These are phyloP conservation scores for Chaetogeoica ovagalla DNA, from an alignment of 2,888 invertebrate species.

Conservation along the genomic window DNA sequence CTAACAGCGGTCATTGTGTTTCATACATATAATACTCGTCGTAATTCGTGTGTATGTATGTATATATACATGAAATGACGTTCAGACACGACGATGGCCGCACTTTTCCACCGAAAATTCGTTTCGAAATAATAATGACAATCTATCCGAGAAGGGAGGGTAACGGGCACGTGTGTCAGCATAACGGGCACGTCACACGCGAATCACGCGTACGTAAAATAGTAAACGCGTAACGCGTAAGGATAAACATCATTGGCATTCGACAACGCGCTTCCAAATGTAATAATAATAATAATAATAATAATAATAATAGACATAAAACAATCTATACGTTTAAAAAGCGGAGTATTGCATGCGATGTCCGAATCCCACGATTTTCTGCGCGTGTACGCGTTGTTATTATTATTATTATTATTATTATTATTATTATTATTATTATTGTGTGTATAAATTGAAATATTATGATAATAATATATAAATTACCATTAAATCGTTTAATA, in stretches of 20 bases:
- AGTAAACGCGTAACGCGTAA: background rate
- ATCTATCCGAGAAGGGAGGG: too few species aligned
- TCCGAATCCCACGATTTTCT: background rate
- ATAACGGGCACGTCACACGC: background rate
- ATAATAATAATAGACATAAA: background rate
- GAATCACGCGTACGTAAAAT: background rate
- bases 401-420: too few species aligned
- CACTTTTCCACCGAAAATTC: too few species aligned
- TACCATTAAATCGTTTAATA: too few species aligned
- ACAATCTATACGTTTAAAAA: background rate
- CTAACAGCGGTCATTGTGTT: too few species aligned
- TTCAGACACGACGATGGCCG: too few species aligned
- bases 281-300: background rate
- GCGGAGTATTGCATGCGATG: conserved; percentile 4
- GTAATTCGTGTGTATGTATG: too few species aligned
- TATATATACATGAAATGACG: too few species aligned
- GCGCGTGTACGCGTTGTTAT: background rate
- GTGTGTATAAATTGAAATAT: background rate
- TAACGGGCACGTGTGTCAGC: background rate
- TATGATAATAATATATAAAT: background rate
- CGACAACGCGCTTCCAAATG: background rate
- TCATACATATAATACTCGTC: too few species aligned
- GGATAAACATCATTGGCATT: background rate
- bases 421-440: too few species aligned
- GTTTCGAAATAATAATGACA: too few species aligned